Conservation (phyloP, 2,113 vertebrate genomes). For the Petaurus breviceps region DNA sequence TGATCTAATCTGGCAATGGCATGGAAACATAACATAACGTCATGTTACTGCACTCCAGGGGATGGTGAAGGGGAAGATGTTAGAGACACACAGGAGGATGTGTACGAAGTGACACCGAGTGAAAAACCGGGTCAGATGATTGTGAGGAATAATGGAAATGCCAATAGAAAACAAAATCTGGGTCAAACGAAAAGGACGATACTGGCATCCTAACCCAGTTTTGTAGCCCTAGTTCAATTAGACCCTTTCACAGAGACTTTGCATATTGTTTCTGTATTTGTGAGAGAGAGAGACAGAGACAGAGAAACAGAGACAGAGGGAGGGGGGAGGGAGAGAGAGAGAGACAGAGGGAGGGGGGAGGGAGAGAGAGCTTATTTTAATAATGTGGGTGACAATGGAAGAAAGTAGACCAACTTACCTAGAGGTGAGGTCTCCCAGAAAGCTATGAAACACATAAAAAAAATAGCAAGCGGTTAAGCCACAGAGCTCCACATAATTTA, state of each 20-base stretch:
- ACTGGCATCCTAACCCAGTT: not conserved
- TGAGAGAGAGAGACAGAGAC: not conserved
- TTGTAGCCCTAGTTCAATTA: too few relatives aligned
- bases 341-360: not conserved
- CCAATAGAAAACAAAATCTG: not conserved
- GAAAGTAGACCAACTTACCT: slow-evolving; percentile 79
- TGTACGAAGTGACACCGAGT: not conserved
- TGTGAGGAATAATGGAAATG: not conserved
- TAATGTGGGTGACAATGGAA: not conserved
- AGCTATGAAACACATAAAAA: slow-evolving; percentile 75
- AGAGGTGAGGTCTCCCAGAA: slow-evolving; percentile 88
- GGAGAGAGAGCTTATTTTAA: not conserved
- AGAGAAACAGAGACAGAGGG: rapidly evolving
- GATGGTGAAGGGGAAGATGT: not conserved
- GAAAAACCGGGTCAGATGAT: not conserved
- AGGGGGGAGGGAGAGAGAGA: too few relatives aligned
- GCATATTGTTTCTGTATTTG: not conserved
- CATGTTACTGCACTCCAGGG: not conserved
- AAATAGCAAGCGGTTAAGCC: not conserved
- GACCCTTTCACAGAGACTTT: not conserved
- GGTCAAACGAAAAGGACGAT: too few relatives aligned
- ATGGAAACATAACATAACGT: not conserved
- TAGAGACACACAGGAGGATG: not conserved
- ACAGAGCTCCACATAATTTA: not conserved
- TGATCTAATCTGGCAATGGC: not conserved